Base-by-base conservation (phyloP, 2,797 vertebrate genomes). In the Eospalax fontanierii region DNA sequence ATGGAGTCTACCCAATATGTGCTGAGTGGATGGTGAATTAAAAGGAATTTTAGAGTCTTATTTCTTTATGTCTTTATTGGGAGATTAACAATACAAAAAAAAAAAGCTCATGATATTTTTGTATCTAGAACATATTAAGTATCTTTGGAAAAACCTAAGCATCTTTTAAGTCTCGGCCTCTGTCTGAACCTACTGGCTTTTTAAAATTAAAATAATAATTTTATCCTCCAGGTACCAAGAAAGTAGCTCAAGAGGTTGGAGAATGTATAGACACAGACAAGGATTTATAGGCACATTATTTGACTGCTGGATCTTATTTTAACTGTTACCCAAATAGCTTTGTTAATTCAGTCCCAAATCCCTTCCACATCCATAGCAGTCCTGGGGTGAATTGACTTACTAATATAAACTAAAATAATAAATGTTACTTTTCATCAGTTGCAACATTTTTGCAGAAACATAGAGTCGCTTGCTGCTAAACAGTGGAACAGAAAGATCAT, bases 161-260 rank as follows among this genome's bases (percentile, higher is more conserved):
- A 46, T 79, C 81, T 86, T 90, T 33, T 70, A 92, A 86, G 1
- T 87, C 59, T 91, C 85, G 95, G 74, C 7, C 85, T 86, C 43
- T 68, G 91, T 75, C 89, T 95, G 78, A 46, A 75, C 83, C 21
- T 88, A 86, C 87, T 76, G 65, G 63, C 1, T 81, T 97, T 97
- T 96, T 90, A 38, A 96, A 95, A 97, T 92, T 89, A 97, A 94
- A 95, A 92, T 92, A 96, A 97, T 88, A 86, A 93, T 95, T 96
- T 97, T 18, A 65, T 91, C 22, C 92, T 86, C 15, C 65, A 76
- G 79, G 90, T 95, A 75, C 15, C 90, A 96, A 95, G 26, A 46
- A 95, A 86, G 68, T 71, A 87, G 80, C 97, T 90, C 88, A 82
- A 76, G 91, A 90, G 68, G 84, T 66, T 96, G 16, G n/a, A 91